A percentile compares a stretch with the other conserved stretches of the same genome.
These are phyloP conservation scores for Brachionus paranguensis DNA, from an alignment of 1,140 invertebrate genomes.

Conservation along the genomic window DNA sequence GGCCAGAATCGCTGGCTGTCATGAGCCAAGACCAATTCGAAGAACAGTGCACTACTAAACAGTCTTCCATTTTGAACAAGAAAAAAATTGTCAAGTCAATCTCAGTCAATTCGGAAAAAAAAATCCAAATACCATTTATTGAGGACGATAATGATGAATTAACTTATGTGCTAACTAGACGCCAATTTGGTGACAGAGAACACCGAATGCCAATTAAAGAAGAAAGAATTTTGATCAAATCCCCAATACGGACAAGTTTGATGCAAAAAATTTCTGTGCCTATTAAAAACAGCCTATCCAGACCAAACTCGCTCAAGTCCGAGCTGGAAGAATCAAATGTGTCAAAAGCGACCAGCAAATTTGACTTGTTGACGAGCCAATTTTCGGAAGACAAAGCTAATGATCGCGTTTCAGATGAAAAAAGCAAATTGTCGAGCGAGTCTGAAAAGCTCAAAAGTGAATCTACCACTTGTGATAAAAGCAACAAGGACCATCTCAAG, in stretches of 20 bases:
- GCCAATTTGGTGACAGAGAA: constrained; percentile 17
- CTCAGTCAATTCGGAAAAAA: not conserved
- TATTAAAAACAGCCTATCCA: not conserved
- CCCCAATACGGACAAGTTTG: not conserved
- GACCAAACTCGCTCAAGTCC: not conserved
- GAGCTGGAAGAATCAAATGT: not conserved
- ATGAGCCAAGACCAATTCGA: constrained; percentile 15
- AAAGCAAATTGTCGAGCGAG: not conserved
- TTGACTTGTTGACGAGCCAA: constrained; percentile 13
- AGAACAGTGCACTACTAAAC: not conserved
- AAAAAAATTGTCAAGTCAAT: not conserved
- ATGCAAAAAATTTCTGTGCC: constrained; percentile 35
- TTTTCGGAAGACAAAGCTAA: not conserved
- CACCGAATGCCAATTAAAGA: constrained; percentile 2
- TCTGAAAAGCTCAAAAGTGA: not conserved
- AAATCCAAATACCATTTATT: constrained; percentile 14
- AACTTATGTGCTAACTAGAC: constrained; percentile 21
- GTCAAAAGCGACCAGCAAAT: not conserved
- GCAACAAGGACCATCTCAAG: not conserved
- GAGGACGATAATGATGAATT: constrained; percentile 18
- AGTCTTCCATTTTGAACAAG: not conserved
- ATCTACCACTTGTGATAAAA: not conserved
- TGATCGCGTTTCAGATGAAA: not conserved
- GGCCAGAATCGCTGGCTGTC: constrained; percentile 21
- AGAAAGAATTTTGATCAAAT: constrained; percentile 36